These are phyloP conservation scores for Fabriciana adippe DNA, from an alignment of 2,888 invertebrate genomes.

Conservation along the genomic window DNA sequence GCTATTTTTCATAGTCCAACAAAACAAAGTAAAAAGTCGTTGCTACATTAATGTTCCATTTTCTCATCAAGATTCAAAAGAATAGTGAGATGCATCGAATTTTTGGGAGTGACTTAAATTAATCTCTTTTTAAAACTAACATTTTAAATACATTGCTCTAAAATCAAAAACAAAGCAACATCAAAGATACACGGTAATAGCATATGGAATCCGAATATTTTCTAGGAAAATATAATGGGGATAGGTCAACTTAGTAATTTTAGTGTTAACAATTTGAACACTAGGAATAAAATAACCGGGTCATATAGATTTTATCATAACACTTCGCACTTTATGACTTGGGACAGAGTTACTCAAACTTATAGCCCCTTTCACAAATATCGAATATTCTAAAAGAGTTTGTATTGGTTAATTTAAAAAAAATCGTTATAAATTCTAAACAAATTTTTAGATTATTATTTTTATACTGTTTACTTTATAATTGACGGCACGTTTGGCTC, in stretches of 20 bases:
- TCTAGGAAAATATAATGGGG: neutral
- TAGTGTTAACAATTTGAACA: neutral
- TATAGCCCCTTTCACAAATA: too few relatives aligned
- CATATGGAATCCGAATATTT: neutral
- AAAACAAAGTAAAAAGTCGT: constrained; percentile 1
- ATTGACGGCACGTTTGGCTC: too few relatives aligned
- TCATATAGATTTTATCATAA: neutral
- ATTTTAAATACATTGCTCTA: constrained; percentile 4
- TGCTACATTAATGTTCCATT: constrained; percentile 20
- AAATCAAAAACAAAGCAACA: constrained; percentile 2
- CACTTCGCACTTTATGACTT: too few relatives aligned
- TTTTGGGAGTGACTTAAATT: constrained; percentile 15
- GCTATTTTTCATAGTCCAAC: constrained; percentile 11
- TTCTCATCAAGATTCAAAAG: constrained; percentile 5
- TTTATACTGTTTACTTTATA: too few relatives aligned
- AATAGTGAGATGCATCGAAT: constrained; percentile 5
- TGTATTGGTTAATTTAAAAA: too few relatives aligned
- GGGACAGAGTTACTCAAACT: too few relatives aligned
- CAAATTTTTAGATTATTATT: too few relatives aligned
- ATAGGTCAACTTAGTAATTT: constrained; percentile 6
- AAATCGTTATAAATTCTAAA: too few relatives aligned
- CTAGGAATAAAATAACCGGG: neutral
- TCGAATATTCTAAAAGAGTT: too few relatives aligned
- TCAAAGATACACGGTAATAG: constrained; percentile 7
- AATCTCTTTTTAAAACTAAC: constrained; percentile 13